Percentiles rank a stretch among this genome's conserved stretches.
These are phyloP conservation scores for Phyllopteryx taeniolatus DNA, from an alignment of 2,113 vertebrate genomes.

Conservation along the genomic window DNA sequence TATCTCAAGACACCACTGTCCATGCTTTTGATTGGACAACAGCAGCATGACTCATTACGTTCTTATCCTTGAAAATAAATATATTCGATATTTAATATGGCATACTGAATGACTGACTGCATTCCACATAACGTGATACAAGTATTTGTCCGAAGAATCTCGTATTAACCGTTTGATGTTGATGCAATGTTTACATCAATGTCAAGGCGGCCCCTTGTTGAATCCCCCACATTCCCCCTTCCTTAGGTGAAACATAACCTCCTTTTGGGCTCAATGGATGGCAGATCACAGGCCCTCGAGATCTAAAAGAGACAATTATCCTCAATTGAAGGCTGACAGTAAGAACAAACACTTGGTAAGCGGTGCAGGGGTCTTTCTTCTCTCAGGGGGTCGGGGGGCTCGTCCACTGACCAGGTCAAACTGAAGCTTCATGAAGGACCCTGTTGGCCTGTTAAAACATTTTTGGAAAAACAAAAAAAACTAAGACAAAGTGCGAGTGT, in stretches of 20 bases:
- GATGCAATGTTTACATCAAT: slow-evolving; percentile 35
- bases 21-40: not conserved
- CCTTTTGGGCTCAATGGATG: slow-evolving; percentile 67
- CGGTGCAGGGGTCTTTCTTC: slow-evolving; percentile 59
- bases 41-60: not conserved
- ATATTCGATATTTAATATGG: not conserved
- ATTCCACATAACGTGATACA: not conserved
- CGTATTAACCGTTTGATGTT: slow-evolving; percentile 32
- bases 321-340: slow-evolving; percentile 75
- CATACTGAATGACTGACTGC: not conserved
- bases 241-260: slow-evolving; percentile 63
- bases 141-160: slow-evolving; percentile 14
- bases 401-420: slow-evolving; percentile 58
- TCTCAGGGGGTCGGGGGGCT: slow-evolving; percentile 34
- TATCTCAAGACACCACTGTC: no score
- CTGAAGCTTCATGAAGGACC: slow-evolving; percentile 42
- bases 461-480: slow-evolving; percentile 10
- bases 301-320: slow-evolving; percentile 80
- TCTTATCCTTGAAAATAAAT: not conserved
- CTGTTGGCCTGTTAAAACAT: slow-evolving; percentile 5
- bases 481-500: slow-evolving; percentile 47
- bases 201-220: slow-evolving; percentile 44
- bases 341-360: slow-evolving; percentile 75
- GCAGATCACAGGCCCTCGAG: slow-evolving; percentile 72
- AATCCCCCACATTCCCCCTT: slow-evolving; percentile 22